Percentiles rank a stretch among this genome's conserved stretches.
Conservation (phyloP, 2,113 vertebrate species). For the Chrysochloris asiatica region DNA sequence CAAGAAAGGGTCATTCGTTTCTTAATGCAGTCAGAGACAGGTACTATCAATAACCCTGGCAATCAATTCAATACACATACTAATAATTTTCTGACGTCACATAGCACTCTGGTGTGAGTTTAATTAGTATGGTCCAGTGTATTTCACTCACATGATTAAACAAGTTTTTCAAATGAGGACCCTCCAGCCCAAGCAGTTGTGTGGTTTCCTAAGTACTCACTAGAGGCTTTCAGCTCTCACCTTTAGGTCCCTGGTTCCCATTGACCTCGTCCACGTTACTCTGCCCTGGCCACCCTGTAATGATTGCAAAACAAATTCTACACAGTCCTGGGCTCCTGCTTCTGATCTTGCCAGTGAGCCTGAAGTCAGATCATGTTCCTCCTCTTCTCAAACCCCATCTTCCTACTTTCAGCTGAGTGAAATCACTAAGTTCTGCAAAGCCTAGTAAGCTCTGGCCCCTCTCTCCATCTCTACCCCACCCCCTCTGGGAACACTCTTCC, state of each 20-base stretch:
- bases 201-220: neutral
- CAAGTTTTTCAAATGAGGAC: neutral
- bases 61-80: neutral
- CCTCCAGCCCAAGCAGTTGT: neutral
- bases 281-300: neutral
- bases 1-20: neutral
- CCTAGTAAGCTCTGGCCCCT: too few relatives aligned
- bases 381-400: neutral
- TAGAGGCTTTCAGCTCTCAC: neutral
- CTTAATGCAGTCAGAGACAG: neutral
- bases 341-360: neutral
- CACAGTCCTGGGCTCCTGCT: neutral
- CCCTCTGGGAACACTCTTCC: too few relatives aligned
- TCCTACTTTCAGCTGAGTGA: neutral
- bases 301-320: neutral
- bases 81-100: neutral
- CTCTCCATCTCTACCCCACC: neutral
- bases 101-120: neutral
- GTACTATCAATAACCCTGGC: neutral
- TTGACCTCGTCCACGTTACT: accelerated
- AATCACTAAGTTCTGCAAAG: neutral
- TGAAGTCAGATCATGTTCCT: neutral
- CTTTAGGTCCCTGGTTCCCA: too few relatives aligned
- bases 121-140: neutral
- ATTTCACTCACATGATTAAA: neutral